Evolutionary conservation across 2,888 invertebrate species (phyloP), one percentile per base, ranked within the genome.

Genomic region (Drosophila quinaria): DNA sequence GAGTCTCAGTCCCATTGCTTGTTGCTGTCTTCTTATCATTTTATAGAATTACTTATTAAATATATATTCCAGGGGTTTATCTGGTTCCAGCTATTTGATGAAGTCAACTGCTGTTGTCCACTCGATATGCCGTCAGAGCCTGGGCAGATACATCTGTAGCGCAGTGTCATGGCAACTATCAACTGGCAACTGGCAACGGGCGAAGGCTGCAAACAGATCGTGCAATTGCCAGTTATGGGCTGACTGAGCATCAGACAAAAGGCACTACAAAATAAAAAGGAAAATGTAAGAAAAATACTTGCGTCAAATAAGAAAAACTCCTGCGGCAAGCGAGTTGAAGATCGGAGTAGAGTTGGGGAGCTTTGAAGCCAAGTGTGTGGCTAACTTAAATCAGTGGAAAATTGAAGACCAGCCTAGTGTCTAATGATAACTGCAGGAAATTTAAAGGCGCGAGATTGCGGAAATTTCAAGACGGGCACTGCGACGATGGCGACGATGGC

Each of bases 391-490:
- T 86, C 83, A 75, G 82, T 67, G 86, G 87, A 81, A 86, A 86
- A 88, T 88, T 88, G 87, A 86, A 81, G 81, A 70, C 72, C 74
- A 56, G 74, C 74, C 51, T 63, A 63, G 66, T 80, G 87, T 83
- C 87, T 88, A 87, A 87, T 86, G 86, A 88, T 86, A 86, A 86
- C 84, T 88, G 78, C 81, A 63, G 83, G 70, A 85, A 76, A 83
- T 76, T 82, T 82, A 70, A 70, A 87, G 88, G 88, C 84, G 88
- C 80, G 83, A 85, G 88, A 85, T 85, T 88, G 88, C 80, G 83
- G 70, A 81, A 85, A 87, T 75, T 87, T 80, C 65, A 64, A 73
- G 69, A 60, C 82, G 19, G 47, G 31, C 13, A 25, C n/a, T 46
- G 54, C 35, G 60, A 39, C 46, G 62, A n/a, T n/a, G 63, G 46